A percentile compares a stretch with the other conserved stretches of the same genome.
phyloP scores from a whole-genome alignment of 2,888 invertebrate species.

The Chorisops tibialis region DNA sequence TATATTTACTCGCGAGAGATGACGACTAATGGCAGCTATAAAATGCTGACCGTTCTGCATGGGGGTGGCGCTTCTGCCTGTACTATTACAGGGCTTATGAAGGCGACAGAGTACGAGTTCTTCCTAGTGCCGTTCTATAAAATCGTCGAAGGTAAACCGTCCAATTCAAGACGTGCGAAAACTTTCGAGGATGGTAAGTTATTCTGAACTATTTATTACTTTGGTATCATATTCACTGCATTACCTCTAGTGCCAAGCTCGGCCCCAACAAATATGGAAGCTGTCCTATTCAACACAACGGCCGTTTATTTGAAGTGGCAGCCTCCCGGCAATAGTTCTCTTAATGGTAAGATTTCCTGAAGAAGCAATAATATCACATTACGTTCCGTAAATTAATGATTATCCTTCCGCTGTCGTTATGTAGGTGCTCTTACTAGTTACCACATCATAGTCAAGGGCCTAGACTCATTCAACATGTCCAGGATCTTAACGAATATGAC shows the following conservation, averaged over 20 bases:
- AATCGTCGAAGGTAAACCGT: conserved; percentile 83
- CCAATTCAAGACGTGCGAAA: conserved; percentile 76
- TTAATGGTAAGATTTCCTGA: conserved; percentile 62
- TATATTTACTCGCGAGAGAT: conserved; percentile 74
- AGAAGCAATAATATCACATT: neutral
- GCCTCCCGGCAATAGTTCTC: conserved; percentile 67
- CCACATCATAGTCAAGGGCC: conserved; percentile 65
- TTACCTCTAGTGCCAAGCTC: conserved; percentile 69
- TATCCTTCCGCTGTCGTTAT: neutral
- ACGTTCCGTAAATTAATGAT: neutral
- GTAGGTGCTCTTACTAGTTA: conserved; percentile 70
- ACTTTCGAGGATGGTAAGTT: conserved; percentile 83
- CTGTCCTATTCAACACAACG: conserved; percentile 76
- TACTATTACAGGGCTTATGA: conserved; percentile 73
- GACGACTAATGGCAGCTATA: conserved; percentile 55
- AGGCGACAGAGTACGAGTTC: conserved; percentile 87
- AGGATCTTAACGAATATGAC: conserved; percentile 68
- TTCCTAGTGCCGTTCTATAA: conserved; percentile 89
- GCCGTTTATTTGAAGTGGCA: conserved; percentile 81
- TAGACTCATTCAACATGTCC: conserved; percentile 56
- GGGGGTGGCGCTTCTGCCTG: conserved; percentile 75
- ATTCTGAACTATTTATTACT: neutral
- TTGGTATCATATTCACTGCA: conserved; percentile 26
- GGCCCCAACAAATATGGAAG: conserved; percentile 79
- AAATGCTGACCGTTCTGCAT: conserved; percentile 76